A percentile compares a stretch with the other conserved stretches of the same genome.
phyloP scores from a whole-genome alignment of 2,888 invertebrate species.

The Tortricodes alternella region DNA sequence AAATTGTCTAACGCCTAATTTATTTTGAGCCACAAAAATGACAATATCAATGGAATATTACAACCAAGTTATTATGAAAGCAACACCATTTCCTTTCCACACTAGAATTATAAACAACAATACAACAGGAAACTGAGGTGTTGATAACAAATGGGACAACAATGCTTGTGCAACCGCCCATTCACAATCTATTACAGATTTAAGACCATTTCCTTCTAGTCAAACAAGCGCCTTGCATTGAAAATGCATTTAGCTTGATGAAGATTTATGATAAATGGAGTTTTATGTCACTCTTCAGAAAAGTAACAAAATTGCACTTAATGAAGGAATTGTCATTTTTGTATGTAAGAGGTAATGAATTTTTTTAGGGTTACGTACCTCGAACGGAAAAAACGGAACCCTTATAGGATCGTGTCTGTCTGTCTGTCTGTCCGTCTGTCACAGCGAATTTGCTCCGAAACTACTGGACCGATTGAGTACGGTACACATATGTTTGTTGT shows the following conservation, averaged over 20 bases:
- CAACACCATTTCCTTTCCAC: slow-evolving; percentile 5
- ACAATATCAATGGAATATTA: not conserved
- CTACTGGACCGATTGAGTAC: too few species aligned
- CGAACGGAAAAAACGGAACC: too few species aligned
- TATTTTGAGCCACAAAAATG: not conserved
- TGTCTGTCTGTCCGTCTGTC: too few species aligned
- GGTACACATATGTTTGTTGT: too few species aligned
- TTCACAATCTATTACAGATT: slow-evolving; percentile 43
- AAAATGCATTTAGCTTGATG: not conserved
- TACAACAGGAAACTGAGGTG: slow-evolving; percentile 53
- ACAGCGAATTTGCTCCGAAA: too few species aligned
- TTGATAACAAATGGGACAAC: slow-evolving; percentile 56
- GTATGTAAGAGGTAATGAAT: too few species aligned
- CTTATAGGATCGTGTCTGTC: too few species aligned
- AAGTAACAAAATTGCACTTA: too few species aligned
- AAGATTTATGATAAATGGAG: not conserved
- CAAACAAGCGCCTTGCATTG: slow-evolving; percentile 4
- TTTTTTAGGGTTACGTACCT: too few species aligned
- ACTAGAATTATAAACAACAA: slow-evolving; percentile 34
- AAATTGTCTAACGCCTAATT: too few species aligned
- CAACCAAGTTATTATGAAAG: not conserved
- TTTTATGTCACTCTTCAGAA: too few species aligned
- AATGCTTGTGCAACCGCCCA: slow-evolving; percentile 37
- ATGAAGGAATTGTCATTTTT: too few species aligned
- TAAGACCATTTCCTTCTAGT: slow-evolving; percentile 25